Evolutionary conservation across 2,797 vertebrate genomes (phyloP), one percentile per base, ranked within the genome.

Genomic region (Thaleichthys pacificus): DNA sequence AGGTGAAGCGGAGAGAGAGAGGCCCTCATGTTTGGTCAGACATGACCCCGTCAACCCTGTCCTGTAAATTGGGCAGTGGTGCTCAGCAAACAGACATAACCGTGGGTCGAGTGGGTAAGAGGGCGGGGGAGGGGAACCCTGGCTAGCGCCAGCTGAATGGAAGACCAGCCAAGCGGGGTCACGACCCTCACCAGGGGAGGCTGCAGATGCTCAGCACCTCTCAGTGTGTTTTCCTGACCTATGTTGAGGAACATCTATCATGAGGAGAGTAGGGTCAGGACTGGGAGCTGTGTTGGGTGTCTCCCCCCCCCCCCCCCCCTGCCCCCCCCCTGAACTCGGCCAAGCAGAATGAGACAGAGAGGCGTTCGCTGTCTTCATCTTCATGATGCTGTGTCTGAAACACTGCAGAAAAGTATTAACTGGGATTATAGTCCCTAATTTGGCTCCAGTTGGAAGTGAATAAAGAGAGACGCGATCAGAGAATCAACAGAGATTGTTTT

Each of bases 21-120:
- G 91, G 88, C 89, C 87, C 81, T 77, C 66, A 68, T 89, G 89
- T 92, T 92, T 91, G 84, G 82, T 72, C 82, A 91, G 86, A 85
- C 70, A 32, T 89, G 90, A 93, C 91, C 91, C 87, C 19, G 79
- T 74, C 79, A 86, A 91, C 90, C 91, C 82, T 64, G 74, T 88
- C 84, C 82, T 88, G 88, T 89, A 92, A 92, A 93, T 88, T 84
- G 79, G 88, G 82, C 85, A 47, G 42, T 77, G 88, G 86, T 87
- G 77, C 86, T 85, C 81, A n/a, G 77, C 78, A 82, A 47, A 82
- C 79, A 56, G 71, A 69, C 82, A 81, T 66, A 67, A 60, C 72
- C 68, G 9, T 12, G 42, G 42, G 42, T 47, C 42, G 42, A 47
- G 67, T 22, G 28, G 19, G 30, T 11, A 54, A 14, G 51, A 60